Evolutionary conservation across 2,113 vertebrate species (phyloP).

Genomic region (Athene noctua): DNA sequence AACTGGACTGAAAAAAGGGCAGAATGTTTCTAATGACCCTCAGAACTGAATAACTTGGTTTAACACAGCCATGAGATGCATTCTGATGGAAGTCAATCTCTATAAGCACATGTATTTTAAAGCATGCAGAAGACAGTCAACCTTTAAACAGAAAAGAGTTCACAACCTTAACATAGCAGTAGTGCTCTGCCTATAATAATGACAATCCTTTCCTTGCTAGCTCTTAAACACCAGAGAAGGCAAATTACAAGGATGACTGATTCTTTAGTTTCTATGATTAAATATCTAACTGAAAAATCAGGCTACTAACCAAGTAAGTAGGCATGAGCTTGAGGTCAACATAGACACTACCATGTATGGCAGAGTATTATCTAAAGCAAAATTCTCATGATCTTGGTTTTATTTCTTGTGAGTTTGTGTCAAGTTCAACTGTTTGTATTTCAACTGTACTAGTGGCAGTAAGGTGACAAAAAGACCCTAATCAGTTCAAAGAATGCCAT

Average conservation of each 20-base stretch:
- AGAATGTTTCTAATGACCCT: background rate
- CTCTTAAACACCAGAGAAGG: background rate
- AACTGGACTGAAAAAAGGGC: background rate
- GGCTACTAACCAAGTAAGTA: background rate
- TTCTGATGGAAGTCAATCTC: background rate
- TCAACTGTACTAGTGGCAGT: background rate
- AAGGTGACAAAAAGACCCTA: background rate
- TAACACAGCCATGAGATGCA: background rate
- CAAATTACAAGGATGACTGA: background rate
- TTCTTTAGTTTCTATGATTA: background rate
- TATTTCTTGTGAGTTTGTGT: background rate
- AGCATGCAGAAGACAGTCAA: background rate
- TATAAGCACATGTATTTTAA: background rate
- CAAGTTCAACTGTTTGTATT: background rate
- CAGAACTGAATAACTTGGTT: background rate
- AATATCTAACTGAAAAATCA: background rate
- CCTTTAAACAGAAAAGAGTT: background rate
- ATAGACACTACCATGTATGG: accelerated
- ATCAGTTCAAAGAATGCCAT: background rate
- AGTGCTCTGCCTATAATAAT: background rate
- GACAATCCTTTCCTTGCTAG: background rate
- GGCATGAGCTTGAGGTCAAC: background rate
- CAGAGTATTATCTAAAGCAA: background rate
- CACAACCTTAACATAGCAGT: background rate
- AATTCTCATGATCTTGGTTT: background rate